phyloP scores from a whole-genome alignment of 1,140 invertebrate species.

The Cherax destructor region DNA sequence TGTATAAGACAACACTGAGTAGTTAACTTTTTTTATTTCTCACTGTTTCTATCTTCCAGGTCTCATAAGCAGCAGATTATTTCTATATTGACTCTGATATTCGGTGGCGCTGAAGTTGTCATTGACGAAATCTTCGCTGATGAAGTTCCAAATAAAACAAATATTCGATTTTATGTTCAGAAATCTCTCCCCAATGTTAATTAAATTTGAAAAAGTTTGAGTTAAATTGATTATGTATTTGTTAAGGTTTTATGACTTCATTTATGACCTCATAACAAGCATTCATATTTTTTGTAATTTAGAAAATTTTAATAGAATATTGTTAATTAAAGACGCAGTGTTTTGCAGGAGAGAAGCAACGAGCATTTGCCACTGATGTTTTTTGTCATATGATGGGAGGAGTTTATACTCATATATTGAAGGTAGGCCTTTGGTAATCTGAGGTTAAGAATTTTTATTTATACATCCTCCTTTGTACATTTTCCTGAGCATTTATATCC shows the following conservation, averaged over 20 bases:
- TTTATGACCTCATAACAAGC: too few relatives aligned
- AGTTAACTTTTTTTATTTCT: too few relatives aligned
- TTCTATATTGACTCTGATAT: conserved; percentile 21
- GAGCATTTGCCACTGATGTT: conserved; percentile 25
- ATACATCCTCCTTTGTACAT: too few relatives aligned
- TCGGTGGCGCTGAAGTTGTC: conserved; percentile 39
- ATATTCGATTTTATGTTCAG: conserved; percentile 28
- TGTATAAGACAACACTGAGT: too few relatives aligned
- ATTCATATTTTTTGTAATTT: too few relatives aligned
- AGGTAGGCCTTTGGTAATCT: neutral
- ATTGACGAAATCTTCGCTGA: conserved; percentile 22
- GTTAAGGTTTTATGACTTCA: too few relatives aligned
- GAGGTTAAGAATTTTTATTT: too few relatives aligned
- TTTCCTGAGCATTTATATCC: too few relatives aligned
- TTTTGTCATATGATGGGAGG: conserved; percentile 25
- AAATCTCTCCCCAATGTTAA: conserved; percentile 12
- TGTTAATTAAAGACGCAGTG: too few relatives aligned
- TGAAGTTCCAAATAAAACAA: conserved; percentile 31
- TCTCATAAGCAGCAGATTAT: conserved; percentile 46
- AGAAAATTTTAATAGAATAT: too few relatives aligned
- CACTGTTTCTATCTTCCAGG: neutral
- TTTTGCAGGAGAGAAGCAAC: conserved; percentile 36
- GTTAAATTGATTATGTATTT: too few relatives aligned
- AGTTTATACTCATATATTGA: conserved; percentile 10
- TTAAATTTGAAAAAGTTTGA: neutral